Conservation (phyloP, 2,888 invertebrate species). For the Hoplodrina ambigua region DNA sequence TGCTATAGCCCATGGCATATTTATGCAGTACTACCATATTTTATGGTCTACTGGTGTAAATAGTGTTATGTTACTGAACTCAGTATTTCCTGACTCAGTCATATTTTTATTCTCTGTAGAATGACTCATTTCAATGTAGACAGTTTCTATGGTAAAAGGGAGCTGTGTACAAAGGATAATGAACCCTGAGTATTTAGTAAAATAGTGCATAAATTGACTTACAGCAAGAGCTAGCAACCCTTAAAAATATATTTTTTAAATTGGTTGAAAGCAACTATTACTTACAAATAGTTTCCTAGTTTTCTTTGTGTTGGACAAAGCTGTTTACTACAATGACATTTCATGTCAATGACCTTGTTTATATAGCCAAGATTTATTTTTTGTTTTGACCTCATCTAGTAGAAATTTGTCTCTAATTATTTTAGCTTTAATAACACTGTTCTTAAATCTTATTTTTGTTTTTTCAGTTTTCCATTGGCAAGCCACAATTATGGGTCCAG, state of each 20-base stretch:
- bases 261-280: not conserved
- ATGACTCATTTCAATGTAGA: conserved; percentile 52
- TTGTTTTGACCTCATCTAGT: conserved; percentile 39
- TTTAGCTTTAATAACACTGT: conserved; percentile 22
- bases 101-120: conserved; percentile 53
- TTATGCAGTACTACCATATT: not conserved
- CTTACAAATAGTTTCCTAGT: conserved; percentile 3
- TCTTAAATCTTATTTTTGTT: conserved; percentile 69
- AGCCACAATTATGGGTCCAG: conserved; percentile 99
- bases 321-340: conserved; percentile 45
- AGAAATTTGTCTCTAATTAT: conserved; percentile 12
- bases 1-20: not conserved
- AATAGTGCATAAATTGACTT: not conserved
- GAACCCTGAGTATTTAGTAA: conserved; percentile 27
- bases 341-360: conserved; percentile 71
- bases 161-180: conserved; percentile 38
- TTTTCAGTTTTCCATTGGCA: conserved; percentile 99
- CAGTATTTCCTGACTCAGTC: conserved; percentile 50
- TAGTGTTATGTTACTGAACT: conserved; percentile 24
- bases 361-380: conserved; percentile 50
- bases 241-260: not conserved
- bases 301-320: conserved; percentile 53
- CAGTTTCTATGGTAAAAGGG: conserved; percentile 42
- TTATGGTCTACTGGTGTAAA: not conserved
- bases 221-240: not conserved